Evolutionary conservation across 2,888 invertebrate species (phyloP).

Genomic region (Epinotia bilunana): DNA sequence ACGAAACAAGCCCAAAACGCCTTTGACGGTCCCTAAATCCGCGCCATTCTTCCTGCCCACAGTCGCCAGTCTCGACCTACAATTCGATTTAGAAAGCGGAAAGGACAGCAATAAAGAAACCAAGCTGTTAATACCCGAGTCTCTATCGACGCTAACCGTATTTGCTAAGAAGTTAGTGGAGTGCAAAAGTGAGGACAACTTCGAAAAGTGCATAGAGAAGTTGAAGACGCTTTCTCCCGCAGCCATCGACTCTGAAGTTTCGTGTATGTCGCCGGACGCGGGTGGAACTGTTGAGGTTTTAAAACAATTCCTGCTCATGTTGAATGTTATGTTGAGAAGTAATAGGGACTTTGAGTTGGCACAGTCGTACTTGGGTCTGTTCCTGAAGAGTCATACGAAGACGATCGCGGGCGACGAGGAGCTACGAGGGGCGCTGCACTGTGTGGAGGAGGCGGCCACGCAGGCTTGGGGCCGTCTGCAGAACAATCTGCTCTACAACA

Average conservation of each 20-base stretch:
- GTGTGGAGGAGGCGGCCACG: conserved; percentile 85
- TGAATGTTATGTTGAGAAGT: conserved; percentile 88
- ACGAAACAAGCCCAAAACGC: conserved; percentile 95
- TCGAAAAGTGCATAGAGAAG: conserved; percentile 83
- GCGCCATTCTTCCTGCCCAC: conserved; percentile 99
- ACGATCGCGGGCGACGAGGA: conserved; percentile 82
- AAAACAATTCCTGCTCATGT: conserved; percentile 90
- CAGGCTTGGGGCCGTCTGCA: conserved; percentile 88
- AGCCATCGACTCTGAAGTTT: conserved; percentile 94
- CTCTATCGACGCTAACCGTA: conserved; percentile 86
- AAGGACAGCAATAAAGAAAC: conserved; percentile 70
- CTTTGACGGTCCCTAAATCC: conserved; percentile 91
- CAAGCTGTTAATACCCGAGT: conserved; percentile 83
- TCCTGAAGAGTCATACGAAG: conserved; percentile 91
- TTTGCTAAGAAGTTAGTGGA: conserved; percentile 87
- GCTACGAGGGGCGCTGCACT: conserved; percentile 82
- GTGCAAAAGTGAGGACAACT: conserved; percentile 80
- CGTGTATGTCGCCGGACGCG: conserved; percentile 89
- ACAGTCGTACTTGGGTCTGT: conserved; percentile 94
- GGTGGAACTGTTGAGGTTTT: conserved; percentile 89
- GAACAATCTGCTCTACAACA: conserved; percentile 88
- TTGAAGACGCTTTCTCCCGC: conserved; percentile 91
- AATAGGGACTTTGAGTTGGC: conserved; percentile 95
- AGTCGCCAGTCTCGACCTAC: conserved; percentile 90
- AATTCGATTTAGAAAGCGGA: conserved; percentile 88